Evolutionary conservation across 2,113 vertebrate genomes (phyloP).

Genomic region (Solenodon paradoxus): DNA sequence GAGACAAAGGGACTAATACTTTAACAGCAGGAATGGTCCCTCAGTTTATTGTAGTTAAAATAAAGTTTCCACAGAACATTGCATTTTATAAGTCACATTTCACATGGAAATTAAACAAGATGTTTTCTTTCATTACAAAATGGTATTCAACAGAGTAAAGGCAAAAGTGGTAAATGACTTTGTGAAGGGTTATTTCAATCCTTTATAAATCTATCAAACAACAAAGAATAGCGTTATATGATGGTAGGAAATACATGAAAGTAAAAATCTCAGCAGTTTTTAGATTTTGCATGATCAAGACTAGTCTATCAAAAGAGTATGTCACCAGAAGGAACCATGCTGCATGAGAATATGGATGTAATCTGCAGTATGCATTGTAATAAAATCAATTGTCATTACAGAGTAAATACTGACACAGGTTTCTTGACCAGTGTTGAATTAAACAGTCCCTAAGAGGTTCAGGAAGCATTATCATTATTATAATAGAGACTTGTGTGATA

Average conservation of each 20-base stretch:
- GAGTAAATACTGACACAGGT: constrained; percentile 77
- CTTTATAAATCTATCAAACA: neutral
- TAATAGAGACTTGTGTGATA: neutral
- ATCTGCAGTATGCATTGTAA: constrained; percentile 65
- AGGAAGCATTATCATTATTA: constrained; percentile 50
- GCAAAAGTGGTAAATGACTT: neutral
- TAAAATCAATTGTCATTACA: constrained; percentile 60
- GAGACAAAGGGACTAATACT: neutral
- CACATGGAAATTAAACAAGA: neutral
- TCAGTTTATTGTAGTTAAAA: neutral
- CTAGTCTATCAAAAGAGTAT: constrained; percentile 67
- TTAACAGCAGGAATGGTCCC: neutral
- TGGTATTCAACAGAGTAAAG: neutral
- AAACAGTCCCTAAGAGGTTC: constrained; percentile 39
- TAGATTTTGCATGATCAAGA: constrained; percentile 31
- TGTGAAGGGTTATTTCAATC: neutral
- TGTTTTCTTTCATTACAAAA: neutral
- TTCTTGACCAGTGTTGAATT: constrained; percentile 6
- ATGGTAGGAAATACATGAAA: neutral
- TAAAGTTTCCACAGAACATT: neutral
- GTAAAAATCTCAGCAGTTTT: constrained; percentile 60
- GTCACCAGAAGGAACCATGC: constrained; percentile 28
- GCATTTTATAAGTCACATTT: neutral
- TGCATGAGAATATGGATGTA: constrained; percentile 61
- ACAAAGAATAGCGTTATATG: constrained; percentile 1